Percentiles rank a stretch among this genome's conserved stretches.
Evolutionary conservation across 2,797 vertebrate genomes (phyloP).

Genomic region (Alcedo quadribrachys): DNA sequence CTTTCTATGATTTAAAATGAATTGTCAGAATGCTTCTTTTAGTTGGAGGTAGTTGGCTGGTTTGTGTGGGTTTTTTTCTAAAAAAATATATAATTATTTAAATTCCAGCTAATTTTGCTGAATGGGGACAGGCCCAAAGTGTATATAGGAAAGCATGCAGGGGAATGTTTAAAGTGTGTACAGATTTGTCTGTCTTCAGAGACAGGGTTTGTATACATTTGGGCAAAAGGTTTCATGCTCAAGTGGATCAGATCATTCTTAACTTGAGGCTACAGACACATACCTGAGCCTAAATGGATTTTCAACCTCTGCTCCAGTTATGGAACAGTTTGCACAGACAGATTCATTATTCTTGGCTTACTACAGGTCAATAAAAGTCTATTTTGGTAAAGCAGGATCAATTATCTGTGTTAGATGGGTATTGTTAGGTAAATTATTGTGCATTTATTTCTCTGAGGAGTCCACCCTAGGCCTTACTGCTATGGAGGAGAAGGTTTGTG

Average conservation of each 20-base stretch:
- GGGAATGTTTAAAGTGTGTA: not conserved
- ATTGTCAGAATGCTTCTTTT: not conserved
- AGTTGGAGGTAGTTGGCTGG: accelerated
- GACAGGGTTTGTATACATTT: not conserved
- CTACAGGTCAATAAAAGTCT: not conserved
- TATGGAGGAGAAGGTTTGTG: not conserved
- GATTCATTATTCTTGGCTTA: not conserved
- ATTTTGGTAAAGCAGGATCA: not conserved
- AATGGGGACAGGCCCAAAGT: not conserved
- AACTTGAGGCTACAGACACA: not conserved
- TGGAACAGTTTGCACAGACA: not conserved
- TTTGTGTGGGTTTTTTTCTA: not conserved
- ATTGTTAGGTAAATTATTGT: not conserved
- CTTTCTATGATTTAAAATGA: not conserved
- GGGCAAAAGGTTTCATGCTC: not conserved
- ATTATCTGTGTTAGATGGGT: not conserved
- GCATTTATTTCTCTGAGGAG: not conserved
- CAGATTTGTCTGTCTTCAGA: not conserved
- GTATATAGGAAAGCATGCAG: not conserved
- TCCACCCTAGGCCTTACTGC: not conserved
- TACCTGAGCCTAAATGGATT: not conserved
- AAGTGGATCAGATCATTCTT: not conserved
- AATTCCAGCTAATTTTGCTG: not conserved
- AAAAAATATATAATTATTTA: not conserved
- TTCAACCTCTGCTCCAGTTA: not conserved